Percentiles rank a stretch among this genome's conserved stretches.
Evolutionary conservation across 2,888 invertebrate species (phyloP).

Genomic region (Oscheius onirici): DNA sequence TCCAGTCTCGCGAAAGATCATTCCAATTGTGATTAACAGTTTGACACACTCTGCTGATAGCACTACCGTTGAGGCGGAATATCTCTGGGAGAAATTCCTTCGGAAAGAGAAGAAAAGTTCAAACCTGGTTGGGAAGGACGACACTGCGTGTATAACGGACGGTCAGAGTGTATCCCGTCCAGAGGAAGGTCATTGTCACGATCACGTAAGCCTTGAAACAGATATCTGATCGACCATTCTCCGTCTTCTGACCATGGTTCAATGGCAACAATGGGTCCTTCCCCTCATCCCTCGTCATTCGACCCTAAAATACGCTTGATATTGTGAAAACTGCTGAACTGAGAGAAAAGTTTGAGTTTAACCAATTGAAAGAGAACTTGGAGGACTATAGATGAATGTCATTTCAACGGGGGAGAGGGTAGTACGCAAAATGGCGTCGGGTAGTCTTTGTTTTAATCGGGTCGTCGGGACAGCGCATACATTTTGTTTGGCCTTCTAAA

Average conservation of each 20-base stretch:
- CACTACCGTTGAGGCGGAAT: conserved; percentile 67
- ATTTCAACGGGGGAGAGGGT: no score
- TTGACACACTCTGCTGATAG: conserved; percentile 67
- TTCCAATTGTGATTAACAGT: conserved; percentile 57
- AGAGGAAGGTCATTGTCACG: conserved; percentile 67
- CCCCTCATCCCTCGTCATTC: conserved; percentile 6
- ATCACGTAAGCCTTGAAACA: conserved; percentile 66
- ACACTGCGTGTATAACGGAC: conserved; percentile 69
- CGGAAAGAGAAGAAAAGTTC: neutral
- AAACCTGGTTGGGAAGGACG: conserved; percentile 52
- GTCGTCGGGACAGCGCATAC: no score
- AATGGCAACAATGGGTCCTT: conserved; percentile 9
- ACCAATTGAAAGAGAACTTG: no score
- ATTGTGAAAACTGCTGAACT: no score
- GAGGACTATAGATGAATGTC: no score
- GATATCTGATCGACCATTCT: conserved; percentile 12
- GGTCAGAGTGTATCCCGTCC: conserved; percentile 71
- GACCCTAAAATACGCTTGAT: neutral
- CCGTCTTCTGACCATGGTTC: neutral
- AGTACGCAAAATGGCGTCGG: no score
- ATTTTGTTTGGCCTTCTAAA: no score
- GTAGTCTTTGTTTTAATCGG: no score
- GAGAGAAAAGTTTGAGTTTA: no score
- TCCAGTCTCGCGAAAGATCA: conserved; percentile 57
- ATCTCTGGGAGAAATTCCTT: conserved; percentile 45